Conservation (phyloP, 2,797 vertebrate species). For the Pseudochaenichthys georgianus region DNA sequence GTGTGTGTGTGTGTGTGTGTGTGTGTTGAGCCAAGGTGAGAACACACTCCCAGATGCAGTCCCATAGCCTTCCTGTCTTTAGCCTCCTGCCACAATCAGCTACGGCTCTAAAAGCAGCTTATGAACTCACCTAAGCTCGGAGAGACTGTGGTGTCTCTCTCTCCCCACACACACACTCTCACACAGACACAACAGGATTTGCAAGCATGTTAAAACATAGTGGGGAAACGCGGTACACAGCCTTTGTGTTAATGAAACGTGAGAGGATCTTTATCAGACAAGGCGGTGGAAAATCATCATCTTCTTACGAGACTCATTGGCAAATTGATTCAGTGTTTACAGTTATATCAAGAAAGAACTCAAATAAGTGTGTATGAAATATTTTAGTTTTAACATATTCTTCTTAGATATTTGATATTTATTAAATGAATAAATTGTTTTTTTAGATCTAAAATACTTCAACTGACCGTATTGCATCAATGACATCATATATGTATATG, state of each 20-base stretch:
- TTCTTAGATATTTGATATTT: conserved; percentile 8
- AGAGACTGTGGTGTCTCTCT: conserved; percentile 21
- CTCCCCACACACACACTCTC: conserved; percentile 2
- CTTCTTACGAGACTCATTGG: conserved; percentile 14
- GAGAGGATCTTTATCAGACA: conserved; percentile 57
- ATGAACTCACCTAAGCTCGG: conserved; percentile 54
- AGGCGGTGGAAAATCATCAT: conserved; percentile 42
- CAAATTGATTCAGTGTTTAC: conserved; percentile 28
- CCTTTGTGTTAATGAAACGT: conserved; percentile 53
- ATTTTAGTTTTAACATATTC: conserved; percentile 1
- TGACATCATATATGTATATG: background rate
- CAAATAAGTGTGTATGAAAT: background rate
- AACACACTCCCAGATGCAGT: conserved; percentile 42
- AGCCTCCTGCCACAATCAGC: conserved; percentile 51
- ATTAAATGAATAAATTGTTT: background rate
- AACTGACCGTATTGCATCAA: background rate
- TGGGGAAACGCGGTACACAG: conserved; percentile 8
- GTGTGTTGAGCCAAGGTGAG: conserved; percentile 35
- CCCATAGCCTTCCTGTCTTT: conserved; percentile 42
- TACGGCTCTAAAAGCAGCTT: conserved; percentile 65
- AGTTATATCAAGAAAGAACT: conserved; percentile 1
- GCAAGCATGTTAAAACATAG: conserved; percentile 59
- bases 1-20: background rate
- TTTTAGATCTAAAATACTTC: background rate
- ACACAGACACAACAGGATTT: conserved; percentile 66